Conservation (phyloP, 1,140 invertebrate species). For the Trachymyrmex cornetzi region DNA sequence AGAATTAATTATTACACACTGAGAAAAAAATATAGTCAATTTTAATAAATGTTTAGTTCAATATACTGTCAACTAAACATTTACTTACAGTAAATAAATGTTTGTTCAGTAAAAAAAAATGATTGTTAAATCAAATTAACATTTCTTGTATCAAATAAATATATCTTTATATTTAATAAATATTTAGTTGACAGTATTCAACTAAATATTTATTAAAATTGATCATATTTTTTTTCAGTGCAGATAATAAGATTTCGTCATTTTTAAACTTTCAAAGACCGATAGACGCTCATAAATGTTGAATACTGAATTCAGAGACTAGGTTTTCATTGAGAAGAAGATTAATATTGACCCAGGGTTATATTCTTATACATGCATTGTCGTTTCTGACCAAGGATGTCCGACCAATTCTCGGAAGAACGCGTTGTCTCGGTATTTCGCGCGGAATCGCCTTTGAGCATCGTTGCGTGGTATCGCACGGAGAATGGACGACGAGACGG, state of each 20-base stretch:
- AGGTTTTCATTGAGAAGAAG: neutral
- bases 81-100: too few species aligned
- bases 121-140: too few species aligned
- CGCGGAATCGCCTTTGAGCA: slow-evolving; percentile 29
- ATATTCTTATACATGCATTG: slow-evolving; percentile 3
- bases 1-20: neutral
- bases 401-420: slow-evolving; percentile 4
- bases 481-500: slow-evolving; percentile 39
- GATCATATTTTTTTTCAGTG: too few species aligned
- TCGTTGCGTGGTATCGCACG: slow-evolving; percentile 27
- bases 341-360: slow-evolving; percentile 33
- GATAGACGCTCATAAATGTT: neutral
- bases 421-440: slow-evolving; percentile 8
- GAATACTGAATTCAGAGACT: neutral
- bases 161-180: too few species aligned
- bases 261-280: neutral
- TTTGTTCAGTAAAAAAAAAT: too few species aligned
- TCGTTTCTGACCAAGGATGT: slow-evolving; percentile 16
- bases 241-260: neutral
- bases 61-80: too few species aligned
- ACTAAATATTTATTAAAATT: too few species aligned
- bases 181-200: too few species aligned
- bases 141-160: too few species aligned
- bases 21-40: too few species aligned
- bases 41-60: too few species aligned